Evolutionary conservation across 2,113 vertebrate genomes (phyloP), one percentile per base, ranked within the genome.

Genomic region (Toxotes chatareus): DNA sequence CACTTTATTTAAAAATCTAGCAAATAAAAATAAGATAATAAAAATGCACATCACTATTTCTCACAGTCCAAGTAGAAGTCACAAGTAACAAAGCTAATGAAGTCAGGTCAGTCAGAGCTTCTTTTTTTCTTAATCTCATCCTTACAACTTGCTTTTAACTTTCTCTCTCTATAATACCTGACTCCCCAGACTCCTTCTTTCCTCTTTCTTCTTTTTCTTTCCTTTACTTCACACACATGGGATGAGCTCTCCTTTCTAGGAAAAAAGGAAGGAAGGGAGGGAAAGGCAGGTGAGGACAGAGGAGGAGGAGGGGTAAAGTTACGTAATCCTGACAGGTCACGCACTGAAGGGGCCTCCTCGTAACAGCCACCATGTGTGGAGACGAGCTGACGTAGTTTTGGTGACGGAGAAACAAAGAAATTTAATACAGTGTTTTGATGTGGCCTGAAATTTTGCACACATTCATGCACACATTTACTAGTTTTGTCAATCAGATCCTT

Each of bases 201-300:
- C 23, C 59, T 7, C 19, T 16, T 40, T 1, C 7, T 36, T 71
- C 42, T 51, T 38, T 49, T 67, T 55, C 44, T 62, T 36, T 64
- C 17, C 19, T 66, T 47, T 14, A 27, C 73, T 70, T 72, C 19
- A 62, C 49, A 89, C 82, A 77, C 73, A 47, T 23, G 46, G 57
- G 82, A 88, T 65, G 76, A 88, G 80, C 40, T 49, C 63, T 73
- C 40, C 59, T 86, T 70, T 88, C 72, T 86, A 74, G 73, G 83
- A 82, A 89, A 86, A 84, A 46, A 56, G 71, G 80, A 75, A 73
- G 65, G 13, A 68, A 46, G 51, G 74, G 70, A 67, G 72, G 66
- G 63, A 32, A 73, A 73, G 53, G 42, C 73, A 73, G 67, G 65
- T 31, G 84, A 60, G 65, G 80, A 70, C 0, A 10, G 57, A 70